These are phyloP conservation scores for Diabrotica virgifera DNA, from an alignment of 1,140 invertebrate genomes.

Conservation along the genomic window DNA sequence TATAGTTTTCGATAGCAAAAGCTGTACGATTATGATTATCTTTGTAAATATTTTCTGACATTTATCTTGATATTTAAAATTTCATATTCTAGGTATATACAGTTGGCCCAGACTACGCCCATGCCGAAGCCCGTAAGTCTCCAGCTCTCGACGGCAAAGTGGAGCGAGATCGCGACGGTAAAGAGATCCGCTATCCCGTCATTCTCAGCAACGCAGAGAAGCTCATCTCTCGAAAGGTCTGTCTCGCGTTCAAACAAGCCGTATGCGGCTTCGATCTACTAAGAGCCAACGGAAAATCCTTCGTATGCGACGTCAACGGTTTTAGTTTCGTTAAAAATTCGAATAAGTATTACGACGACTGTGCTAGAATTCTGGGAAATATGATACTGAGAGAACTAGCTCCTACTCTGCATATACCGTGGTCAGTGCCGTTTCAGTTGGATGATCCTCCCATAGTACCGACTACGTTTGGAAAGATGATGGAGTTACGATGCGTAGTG, in stretches of 20 bases:
- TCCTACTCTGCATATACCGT: conserved; percentile 93
- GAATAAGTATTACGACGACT: conserved; percentile 99
- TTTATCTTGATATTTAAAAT: no score
- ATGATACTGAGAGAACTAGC: conserved; percentile 88
- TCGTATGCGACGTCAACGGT: conserved; percentile 99
- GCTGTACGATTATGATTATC: no score
- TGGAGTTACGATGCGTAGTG: conserved; percentile 97
- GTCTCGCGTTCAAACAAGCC: conserved; percentile 97
- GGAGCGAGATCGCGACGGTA: conserved; percentile 96
- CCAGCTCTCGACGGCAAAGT: conserved; percentile 98
- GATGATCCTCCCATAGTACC: conserved; percentile 99
- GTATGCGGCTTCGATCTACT: conserved; percentile 99
- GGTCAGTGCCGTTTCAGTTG: conserved; percentile 93
- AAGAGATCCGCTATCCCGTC: conserved; percentile 98
- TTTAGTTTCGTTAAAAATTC: conserved; percentile 99
- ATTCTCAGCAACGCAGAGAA: conserved; percentile 98
- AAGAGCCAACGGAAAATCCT: conserved; percentile 77
- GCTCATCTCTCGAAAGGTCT: conserved; percentile 97
- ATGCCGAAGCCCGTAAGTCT: conserved; percentile 98
- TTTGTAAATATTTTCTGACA: no score
- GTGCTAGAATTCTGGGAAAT: conserved; percentile 92
- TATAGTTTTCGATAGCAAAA: no score
- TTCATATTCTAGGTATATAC: conserved; percentile 71
- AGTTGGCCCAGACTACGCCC: conserved; percentile 97
- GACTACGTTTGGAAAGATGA: conserved; percentile 99